Percentiles rank a stretch among this genome's conserved stretches.
Conservation (phyloP, 2,113 vertebrate species). For the Cheirogaleus medius region DNA sequence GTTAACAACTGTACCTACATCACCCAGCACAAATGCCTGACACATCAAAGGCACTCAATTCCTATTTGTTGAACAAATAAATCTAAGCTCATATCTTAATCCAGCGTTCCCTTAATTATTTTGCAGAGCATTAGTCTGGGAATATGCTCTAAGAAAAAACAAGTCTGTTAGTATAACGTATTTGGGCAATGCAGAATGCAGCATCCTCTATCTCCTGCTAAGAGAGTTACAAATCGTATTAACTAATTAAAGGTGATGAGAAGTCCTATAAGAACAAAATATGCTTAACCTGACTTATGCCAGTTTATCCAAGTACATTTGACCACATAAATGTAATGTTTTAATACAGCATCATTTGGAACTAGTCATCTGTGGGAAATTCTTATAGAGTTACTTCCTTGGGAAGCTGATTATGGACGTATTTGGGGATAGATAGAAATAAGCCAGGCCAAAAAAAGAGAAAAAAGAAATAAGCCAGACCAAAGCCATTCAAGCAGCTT, state of each 20-base stretch:
- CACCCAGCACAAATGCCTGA: background rate
- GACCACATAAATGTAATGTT: background rate
- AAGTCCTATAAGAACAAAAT: background rate
- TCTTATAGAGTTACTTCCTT: background rate
- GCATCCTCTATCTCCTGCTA: background rate
- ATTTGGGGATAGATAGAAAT: background rate
- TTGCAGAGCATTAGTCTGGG: background rate
- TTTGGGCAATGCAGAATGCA: background rate
- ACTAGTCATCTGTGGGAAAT: background rate
- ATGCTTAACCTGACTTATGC: background rate
- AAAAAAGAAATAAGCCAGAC: background rate
- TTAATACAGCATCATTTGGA: background rate
- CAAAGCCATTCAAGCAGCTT: background rate
- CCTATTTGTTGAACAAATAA: background rate
- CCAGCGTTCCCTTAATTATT: background rate
- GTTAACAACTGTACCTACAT: background rate
- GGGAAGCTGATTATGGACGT: background rate
- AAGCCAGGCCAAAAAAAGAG: background rate
- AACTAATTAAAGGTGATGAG: background rate
- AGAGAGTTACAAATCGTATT: background rate
- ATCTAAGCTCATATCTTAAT: background rate
- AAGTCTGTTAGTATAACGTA: background rate
- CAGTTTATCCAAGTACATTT: background rate
- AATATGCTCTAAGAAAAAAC: background rate
- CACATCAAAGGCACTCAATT: background rate